These are phyloP conservation scores for Argya squamiceps DNA, from an alignment of 2,797 vertebrate genomes.

Conservation along the genomic window DNA sequence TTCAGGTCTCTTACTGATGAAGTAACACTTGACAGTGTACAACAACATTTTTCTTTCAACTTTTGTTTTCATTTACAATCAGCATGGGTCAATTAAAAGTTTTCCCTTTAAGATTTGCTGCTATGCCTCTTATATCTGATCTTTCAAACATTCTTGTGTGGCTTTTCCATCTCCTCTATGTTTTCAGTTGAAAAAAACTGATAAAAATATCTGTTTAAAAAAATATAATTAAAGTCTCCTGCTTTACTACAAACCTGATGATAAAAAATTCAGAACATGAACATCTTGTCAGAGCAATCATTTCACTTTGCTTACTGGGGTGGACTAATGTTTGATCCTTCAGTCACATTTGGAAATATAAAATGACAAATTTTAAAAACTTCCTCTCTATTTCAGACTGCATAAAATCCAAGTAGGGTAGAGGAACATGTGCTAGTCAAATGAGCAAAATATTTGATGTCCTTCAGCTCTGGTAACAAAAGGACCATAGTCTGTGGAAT, in stretches of 20 bases:
- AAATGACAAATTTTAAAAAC: not conserved
- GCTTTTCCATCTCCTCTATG: not conserved
- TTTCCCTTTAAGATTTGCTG: not conserved
- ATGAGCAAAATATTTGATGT: constrained; percentile 19
- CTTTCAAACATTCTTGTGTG: not conserved
- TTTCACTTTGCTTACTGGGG: not conserved
- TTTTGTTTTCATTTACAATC: not conserved
- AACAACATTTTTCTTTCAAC: not conserved
- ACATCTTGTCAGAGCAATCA: not conserved
- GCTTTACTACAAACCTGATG: not conserved
- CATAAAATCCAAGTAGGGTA: not conserved
- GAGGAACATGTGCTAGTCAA: constrained; percentile 11
- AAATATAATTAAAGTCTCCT: not conserved
- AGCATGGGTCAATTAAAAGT: not conserved
- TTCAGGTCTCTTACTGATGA: not conserved
- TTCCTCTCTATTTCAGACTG: not conserved
- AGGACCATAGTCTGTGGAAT: constrained; percentile 8
- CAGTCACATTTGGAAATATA: not conserved
- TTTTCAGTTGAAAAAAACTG: not conserved
- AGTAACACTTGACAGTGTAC: not conserved
- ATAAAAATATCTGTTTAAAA: not conserved
- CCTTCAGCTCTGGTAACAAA: constrained; percentile 25
- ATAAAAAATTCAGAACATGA: not conserved
- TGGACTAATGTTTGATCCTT: not conserved
- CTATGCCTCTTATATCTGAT: not conserved